These are phyloP conservation scores for Ostrea denselamellosa DNA, from an alignment of 1,140 invertebrate species.

Conservation along the genomic window DNA sequence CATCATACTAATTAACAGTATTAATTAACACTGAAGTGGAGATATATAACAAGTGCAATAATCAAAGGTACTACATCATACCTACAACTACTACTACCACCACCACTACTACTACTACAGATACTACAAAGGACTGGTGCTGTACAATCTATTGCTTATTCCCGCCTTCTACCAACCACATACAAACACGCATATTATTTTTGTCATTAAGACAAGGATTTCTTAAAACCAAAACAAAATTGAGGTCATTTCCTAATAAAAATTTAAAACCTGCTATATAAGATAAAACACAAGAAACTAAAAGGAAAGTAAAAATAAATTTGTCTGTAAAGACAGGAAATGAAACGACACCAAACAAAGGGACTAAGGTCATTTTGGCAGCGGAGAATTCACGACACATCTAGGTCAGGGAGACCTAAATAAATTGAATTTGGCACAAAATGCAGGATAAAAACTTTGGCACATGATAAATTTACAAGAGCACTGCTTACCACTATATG, in stretches of 20 bases:
- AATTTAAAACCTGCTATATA: background rate
- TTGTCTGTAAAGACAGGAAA: background rate
- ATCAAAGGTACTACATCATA: background rate
- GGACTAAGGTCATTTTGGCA: background rate
- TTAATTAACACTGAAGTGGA: background rate
- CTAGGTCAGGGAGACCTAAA: conserved; percentile 12
- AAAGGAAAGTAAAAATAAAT: background rate
- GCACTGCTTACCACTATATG: background rate
- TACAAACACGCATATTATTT: background rate
- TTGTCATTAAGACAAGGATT: background rate
- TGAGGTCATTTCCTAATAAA: background rate
- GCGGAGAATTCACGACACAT: conserved; percentile 24
- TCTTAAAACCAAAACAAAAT: background rate
- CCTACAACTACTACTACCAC: background rate
- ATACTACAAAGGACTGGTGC: background rate
- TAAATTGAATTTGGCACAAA: conserved; percentile 11
- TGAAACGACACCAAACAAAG: background rate
- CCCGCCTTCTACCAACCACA: background rate
- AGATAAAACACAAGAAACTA: background rate
- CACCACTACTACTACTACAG: too few relatives aligned
- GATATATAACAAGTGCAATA: background rate
- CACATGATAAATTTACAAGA: conserved; percentile 7
- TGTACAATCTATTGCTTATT: conserved; percentile 26
- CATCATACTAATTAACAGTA: too few relatives aligned
- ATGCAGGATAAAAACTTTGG: conserved; percentile 22